Percentiles rank a stretch among this genome's conserved stretches.
Conservation (phyloP, 23 tunicate species). For the Diplosoma virens region DNA sequence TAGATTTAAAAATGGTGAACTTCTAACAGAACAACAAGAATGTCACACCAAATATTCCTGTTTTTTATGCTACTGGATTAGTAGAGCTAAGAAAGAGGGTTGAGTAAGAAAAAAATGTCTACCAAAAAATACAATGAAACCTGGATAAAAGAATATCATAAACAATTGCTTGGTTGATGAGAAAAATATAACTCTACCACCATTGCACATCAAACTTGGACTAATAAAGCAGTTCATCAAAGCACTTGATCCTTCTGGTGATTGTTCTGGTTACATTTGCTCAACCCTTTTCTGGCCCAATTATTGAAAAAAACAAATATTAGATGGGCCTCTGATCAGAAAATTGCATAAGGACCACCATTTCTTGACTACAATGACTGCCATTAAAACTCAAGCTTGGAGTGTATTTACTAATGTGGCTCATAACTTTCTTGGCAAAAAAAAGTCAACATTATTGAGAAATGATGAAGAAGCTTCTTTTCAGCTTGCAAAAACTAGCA, state of each 20-base stretch:
- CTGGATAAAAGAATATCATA: constrained; percentile 5
- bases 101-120: neutral
- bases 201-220: constrained; percentile 19
- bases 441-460: neutral
- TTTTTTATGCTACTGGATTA: constrained; percentile 7
- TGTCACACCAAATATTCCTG: constrained; percentile 4
- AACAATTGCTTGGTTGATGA: constrained; percentile 15
- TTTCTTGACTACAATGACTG: constrained; percentile 11
- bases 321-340: neutral
- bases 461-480: neutral
- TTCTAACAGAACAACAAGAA: neutral
- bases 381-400: constrained; percentile 7
- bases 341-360: constrained; percentile 5
- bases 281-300: neutral
- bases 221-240: neutral
- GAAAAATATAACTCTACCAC: neutral
- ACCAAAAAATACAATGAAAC: neutral
- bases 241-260: constrained; percentile 7
- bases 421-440: constrained; percentile 11
- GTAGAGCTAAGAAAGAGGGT: too few species aligned
- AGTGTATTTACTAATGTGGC: constrained; percentile 9
- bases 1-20: constrained; percentile 1
- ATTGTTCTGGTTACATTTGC: too few species aligned
- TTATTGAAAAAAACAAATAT: neutral
- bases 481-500: constrained; percentile 9